Conservation (phyloP, 2,797 vertebrate genomes). For the Parambassis ranga region DNA sequence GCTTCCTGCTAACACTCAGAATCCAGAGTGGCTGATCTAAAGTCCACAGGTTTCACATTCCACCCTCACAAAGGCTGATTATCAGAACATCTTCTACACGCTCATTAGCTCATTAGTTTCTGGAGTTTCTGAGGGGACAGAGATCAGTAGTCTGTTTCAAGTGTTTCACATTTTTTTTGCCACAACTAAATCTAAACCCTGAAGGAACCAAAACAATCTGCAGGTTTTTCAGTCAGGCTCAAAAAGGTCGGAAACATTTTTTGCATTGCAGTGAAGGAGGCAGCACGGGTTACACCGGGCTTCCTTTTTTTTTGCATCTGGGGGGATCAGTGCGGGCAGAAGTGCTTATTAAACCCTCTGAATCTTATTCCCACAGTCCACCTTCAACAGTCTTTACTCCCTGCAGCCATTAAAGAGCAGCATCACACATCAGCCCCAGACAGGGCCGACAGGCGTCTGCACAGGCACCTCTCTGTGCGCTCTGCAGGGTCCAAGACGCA, state of each 20-base stretch:
- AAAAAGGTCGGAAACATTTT: slow-evolving; percentile 14
- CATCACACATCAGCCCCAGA: slow-evolving; percentile 3
- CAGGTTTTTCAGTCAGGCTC: slow-evolving; percentile 19
- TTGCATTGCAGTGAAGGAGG: slow-evolving; percentile 28
- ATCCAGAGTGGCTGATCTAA: too few species aligned
- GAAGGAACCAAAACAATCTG: slow-evolving; percentile 22
- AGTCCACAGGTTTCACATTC: neutral
- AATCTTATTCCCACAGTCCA: neutral
- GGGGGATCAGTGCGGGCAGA: slow-evolving; percentile 17
- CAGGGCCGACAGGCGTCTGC: neutral
- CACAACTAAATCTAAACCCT: slow-evolving; percentile 40
- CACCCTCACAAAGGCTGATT: neutral
- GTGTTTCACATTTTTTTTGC: slow-evolving; percentile 26
- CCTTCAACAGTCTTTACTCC: neutral
- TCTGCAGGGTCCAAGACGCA: slow-evolving; percentile 3
- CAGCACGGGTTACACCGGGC: slow-evolving; percentile 26
- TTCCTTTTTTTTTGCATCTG: slow-evolving; percentile 40
- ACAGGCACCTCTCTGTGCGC: slow-evolving; percentile 1
- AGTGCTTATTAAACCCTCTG: neutral
- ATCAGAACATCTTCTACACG: neutral
- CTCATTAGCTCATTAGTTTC: neutral
- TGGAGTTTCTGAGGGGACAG: slow-evolving; percentile 4
- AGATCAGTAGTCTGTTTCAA: slow-evolving; percentile 15
- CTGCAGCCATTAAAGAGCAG: slow-evolving; percentile 2
- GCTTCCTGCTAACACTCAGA: neutral